Evolutionary conservation across 2,113 vertebrate species (phyloP).

Genomic region (Gadus chalcogrammus): DNA sequence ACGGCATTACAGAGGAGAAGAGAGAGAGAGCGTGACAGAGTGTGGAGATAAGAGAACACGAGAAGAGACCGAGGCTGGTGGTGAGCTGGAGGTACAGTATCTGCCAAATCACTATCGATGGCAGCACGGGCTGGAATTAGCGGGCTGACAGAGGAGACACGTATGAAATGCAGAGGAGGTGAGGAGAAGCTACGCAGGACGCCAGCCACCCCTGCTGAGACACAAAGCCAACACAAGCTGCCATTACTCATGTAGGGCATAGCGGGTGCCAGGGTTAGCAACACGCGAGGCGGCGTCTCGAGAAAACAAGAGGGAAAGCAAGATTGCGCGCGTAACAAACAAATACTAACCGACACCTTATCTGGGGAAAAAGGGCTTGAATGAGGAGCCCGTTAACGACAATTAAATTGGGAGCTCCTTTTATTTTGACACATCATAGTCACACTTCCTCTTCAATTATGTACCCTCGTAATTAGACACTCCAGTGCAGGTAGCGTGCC

Average conservation of each 20-base stretch:
- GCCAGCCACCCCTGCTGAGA: constrained; percentile 69
- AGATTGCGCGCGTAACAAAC: no score
- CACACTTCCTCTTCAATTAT: no score
- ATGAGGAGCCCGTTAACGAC: no score
- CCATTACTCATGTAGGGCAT: constrained; percentile 71
- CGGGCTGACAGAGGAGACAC: constrained; percentile 69
- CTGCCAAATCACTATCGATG: constrained; percentile 75
- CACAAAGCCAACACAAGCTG: constrained; percentile 70
- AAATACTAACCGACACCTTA: no score
- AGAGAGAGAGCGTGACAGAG: constrained; percentile 16
- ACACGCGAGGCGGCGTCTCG: constrained; percentile 50
- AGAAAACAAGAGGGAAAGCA: constrained; percentile 25
- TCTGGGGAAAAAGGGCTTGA: no score
- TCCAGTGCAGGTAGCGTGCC: no score
- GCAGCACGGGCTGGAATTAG: constrained; percentile 78
- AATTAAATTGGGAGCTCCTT: no score
- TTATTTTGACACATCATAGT: no score
- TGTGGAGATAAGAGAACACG: background rate
- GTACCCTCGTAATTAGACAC: no score
- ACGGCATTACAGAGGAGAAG: background rate
- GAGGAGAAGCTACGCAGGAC: constrained; percentile 63
- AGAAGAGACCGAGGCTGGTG: constrained; percentile 25
- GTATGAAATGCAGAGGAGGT: constrained; percentile 59
- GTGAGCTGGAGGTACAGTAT: constrained; percentile 53
- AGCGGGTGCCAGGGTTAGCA: constrained; percentile 7